Base-by-base conservation (phyloP, 2,797 vertebrate species). In the Hypotaenidia okinawae region DNA sequence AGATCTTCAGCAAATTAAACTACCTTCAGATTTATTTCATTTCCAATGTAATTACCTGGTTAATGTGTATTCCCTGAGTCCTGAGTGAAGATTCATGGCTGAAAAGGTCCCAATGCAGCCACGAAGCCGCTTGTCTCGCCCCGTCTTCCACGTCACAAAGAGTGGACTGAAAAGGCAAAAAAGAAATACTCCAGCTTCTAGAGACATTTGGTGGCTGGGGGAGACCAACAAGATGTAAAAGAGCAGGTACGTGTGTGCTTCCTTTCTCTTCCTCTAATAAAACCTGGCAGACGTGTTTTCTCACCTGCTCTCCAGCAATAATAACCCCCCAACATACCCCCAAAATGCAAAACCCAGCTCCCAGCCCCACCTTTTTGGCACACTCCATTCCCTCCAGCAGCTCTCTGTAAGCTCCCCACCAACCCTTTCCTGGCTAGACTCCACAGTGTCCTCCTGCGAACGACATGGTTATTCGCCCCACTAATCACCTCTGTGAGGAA, bases 41-140 rank as follows among this genome's bases (percentile, higher is more conserved):
- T 70, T 84, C 32, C 10, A 22, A 47, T 49, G 33, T 52, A 55
- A 83, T 96, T 98, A 98, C 98, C 98, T 98, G 98, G 98, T 98
- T 98, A 98, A 97, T 95, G 98, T 98, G 82, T 98, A 98, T 98
- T 98, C 98, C 98, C 98, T 98, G 98, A 98, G 98, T 98, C 98
- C 98, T 98, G 98, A 98, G 95, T 98, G 98, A 97, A 98, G 98
- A 96, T 98, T 98, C 98, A 98, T 98, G 98, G 98, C 98, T 97
- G 98, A 98, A 93, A 98, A 98, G 96, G 98, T 98, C 93, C 98
- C 98, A 13, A 98, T 98, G 96, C 98, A 98, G 97, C 98, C 98
- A 97, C 98, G 98, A 96, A 98, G 98, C 95, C 98, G 97, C 94
- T 98, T 98, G 97, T 98, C 98, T 95, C 98, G 97, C 94, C 98